phyloP scores from a whole-genome alignment of 2,797 vertebrate genomes.

The Pagetopsis macropterus region DNA sequence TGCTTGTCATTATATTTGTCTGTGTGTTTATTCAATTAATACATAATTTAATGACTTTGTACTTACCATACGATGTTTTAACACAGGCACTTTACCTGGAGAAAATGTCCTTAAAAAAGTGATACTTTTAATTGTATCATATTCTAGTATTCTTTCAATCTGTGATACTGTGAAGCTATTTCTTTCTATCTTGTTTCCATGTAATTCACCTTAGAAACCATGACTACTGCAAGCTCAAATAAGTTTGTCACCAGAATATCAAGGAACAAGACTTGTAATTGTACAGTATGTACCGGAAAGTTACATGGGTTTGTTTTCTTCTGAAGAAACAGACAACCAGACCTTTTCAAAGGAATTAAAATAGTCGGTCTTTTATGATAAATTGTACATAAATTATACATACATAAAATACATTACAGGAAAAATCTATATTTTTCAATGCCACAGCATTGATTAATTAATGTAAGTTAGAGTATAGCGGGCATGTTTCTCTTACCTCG shows the following conservation, averaged over 20 bases:
- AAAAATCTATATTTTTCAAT: conserved; percentile 28
- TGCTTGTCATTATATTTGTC: background rate
- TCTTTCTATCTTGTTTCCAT: background rate
- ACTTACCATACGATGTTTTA: background rate
- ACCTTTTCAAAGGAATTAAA: background rate
- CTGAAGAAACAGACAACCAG: background rate
- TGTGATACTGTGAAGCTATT: background rate
- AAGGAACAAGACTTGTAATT: background rate
- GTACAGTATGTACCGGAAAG: background rate
- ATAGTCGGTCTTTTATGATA: background rate
- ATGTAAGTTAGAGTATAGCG: conserved; percentile 17
- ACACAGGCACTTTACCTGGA: background rate
- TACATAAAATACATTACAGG: background rate
- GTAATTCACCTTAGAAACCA: background rate
- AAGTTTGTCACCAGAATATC: background rate
- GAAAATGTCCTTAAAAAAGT: background rate
- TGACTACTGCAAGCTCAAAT: background rate
- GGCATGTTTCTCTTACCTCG: conserved; percentile 33
- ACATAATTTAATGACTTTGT: background rate
- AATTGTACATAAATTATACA: conserved; percentile 30
- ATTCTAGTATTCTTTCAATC: background rate
- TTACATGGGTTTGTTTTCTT: background rate
- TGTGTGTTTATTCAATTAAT: background rate
- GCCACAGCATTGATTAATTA: conserved; percentile 20
- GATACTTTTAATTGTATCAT: background rate